phyloP scores from a whole-genome alignment of 92 coral and sea anemone genomes.

The Palythoa heliodiscus region DNA sequence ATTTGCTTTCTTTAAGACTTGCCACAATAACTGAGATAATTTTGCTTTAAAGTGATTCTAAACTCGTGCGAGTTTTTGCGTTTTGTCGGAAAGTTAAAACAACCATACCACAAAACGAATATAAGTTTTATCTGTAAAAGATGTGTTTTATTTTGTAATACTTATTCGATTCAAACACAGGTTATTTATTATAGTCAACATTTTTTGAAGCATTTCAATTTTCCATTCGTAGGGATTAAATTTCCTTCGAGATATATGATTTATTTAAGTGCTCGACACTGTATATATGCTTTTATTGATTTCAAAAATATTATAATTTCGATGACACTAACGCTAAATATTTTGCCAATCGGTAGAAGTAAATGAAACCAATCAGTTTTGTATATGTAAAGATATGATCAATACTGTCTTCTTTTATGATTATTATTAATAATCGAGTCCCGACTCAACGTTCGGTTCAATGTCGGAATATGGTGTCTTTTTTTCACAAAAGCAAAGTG shows the following conservation, averaged over 20 bases:
- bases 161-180: not conserved
- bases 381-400: not conserved
- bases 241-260: not conserved
- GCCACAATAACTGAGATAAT: not conserved
- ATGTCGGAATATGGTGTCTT: not conserved
- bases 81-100: not conserved
- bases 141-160: not conserved
- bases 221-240: not conserved
- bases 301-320: not conserved
- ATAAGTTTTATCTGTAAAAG: slow-evolving; percentile 8
- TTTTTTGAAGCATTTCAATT: not conserved
- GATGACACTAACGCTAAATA: not conserved
- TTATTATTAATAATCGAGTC: not conserved
- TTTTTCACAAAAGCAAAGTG: not conserved
- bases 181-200: not conserved
- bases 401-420: not conserved
- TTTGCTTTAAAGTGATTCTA: not conserved
- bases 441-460: not conserved
- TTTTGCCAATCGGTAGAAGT: not conserved
- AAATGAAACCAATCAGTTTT: not conserved
- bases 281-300: not conserved
- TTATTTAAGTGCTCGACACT: not conserved
- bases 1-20: not conserved
- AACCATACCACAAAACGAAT: not conserved
- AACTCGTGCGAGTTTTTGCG: not conserved